Conservation (phyloP, 2,888 invertebrate species). For the Criorhina ranunculi region DNA sequence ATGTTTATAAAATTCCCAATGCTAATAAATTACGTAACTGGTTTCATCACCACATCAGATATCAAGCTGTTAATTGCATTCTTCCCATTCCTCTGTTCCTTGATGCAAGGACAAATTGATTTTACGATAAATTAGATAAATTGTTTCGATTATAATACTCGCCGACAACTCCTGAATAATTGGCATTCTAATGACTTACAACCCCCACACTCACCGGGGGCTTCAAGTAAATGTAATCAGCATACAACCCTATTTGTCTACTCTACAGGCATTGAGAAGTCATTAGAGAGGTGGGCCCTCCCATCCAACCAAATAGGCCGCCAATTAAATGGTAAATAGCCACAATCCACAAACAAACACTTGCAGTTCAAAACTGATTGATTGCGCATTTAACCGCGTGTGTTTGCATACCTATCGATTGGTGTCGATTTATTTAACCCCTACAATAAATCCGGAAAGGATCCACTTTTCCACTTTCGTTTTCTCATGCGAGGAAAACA, state of each 20-base stretch:
- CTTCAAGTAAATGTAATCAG: conserved; percentile 10
- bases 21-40: conserved; percentile 25
- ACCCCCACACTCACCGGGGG: background rate
- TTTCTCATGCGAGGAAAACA: conserved; percentile 26
- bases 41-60: conserved; percentile 4
- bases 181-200: conserved; percentile 42
- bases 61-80: conserved; percentile 24
- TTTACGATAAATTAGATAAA: conserved; percentile 53
- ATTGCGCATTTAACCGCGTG: conserved; percentile 39
- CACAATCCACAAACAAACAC: conserved; percentile 14
- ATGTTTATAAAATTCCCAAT: conserved; percentile 4
- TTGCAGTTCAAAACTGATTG: conserved; percentile 44
- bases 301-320: background rate
- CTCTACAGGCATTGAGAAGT: background rate
- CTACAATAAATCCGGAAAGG: conserved; percentile 60
- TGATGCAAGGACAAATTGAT: conserved; percentile 49
- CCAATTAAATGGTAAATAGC: conserved; percentile 29
- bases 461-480: conserved; percentile 31
- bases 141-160: conserved; percentile 49
- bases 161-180: conserved; percentile 59
- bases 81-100: background rate
- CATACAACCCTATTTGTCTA: background rate
- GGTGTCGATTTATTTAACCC: conserved; percentile 48
- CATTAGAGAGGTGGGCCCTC: conserved; percentile 26
- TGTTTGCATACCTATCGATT: conserved; percentile 49